phyloP scores from a whole-genome alignment of 2,797 vertebrate genomes.

The Lagodon rhomboides region DNA sequence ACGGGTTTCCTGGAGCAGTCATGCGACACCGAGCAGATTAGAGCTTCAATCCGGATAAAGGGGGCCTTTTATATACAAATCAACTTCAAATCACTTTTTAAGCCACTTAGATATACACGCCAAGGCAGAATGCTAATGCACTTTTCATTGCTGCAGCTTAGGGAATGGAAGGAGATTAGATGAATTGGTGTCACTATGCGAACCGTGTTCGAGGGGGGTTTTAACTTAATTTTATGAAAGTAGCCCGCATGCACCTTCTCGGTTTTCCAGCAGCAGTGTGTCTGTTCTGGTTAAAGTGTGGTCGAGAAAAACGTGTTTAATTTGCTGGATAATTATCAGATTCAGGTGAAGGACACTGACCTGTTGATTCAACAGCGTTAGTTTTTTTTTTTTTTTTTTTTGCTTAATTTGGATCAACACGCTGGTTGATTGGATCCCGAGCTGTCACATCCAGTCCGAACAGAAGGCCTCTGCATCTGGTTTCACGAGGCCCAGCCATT shows the following conservation, averaged over 20 bases:
- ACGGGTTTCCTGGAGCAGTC: constrained; percentile 90
- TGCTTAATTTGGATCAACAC: constrained; percentile 40
- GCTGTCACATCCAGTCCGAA: constrained; percentile 3
- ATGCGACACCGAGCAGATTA: constrained; percentile 93
- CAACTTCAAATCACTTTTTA: constrained; percentile 94
- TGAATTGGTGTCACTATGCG: constrained; percentile 87
- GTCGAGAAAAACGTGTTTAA: not conserved
- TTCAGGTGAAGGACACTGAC: not conserved
- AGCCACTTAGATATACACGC: constrained; percentile 93
- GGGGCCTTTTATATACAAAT: constrained; percentile 93
- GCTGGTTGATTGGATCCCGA: constrained; percentile 20
- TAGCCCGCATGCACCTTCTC: constrained; percentile 61
- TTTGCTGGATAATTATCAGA: not conserved
- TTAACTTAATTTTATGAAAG: constrained; percentile 87
- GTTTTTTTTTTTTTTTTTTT: too few species aligned
- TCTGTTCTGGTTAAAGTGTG: constrained; percentile 13
- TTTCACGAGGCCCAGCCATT: not conserved
- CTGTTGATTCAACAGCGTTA: constrained; percentile 32
- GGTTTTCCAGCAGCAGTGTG: constrained; percentile 23
- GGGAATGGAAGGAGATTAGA: constrained; percentile 88
- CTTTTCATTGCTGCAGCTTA: constrained; percentile 89
- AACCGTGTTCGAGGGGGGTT: constrained; percentile 80
- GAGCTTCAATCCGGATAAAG: constrained; percentile 91
- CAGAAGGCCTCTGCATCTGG: constrained; percentile 11
- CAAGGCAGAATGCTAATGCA: constrained; percentile 91